A percentile compares a stretch with the other conserved stretches of the same genome.
These are phyloP conservation scores for Tapirus terrestris DNA, from an alignment of 2,113 vertebrate genomes.

Conservation along the genomic window DNA sequence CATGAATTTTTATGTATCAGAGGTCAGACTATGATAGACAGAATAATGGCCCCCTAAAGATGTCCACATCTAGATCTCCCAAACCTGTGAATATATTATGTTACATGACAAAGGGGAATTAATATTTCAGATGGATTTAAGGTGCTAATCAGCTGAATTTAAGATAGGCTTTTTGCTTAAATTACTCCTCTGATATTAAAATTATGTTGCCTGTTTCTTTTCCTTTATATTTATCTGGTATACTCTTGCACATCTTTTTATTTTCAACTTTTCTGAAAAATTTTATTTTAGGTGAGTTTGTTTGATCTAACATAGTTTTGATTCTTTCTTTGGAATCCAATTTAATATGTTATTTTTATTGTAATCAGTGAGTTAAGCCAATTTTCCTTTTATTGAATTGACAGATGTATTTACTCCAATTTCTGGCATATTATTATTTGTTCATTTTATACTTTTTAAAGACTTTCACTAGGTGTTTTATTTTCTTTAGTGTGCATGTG, in stretches of 20 bases:
- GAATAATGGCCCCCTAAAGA: not conserved
- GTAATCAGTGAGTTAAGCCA: not conserved
- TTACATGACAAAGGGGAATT: not conserved
- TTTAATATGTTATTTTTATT: constrained; percentile 18
- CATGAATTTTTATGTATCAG: not conserved
- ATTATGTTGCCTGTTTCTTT: not conserved
- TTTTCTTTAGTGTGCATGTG: not conserved
- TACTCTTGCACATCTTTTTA: not conserved
- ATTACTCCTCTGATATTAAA: not conserved
- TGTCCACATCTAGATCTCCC: not conserved
- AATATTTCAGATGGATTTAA: not conserved
- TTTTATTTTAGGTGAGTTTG: not conserved
- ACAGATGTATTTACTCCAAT: not conserved
- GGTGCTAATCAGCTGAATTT: not conserved
- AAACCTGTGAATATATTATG: not conserved
- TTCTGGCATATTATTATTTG: not conserved
- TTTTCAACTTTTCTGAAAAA: not conserved
- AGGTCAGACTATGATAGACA: not conserved
- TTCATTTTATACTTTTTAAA: not conserved
- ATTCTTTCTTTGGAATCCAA: constrained; percentile 8
- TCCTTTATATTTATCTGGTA: not conserved
- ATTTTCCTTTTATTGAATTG: not conserved
- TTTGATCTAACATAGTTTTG: not conserved
- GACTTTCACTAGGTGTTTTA: not conserved
- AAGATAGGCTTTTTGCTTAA: not conserved